Base-by-base conservation (phyloP, 2,113 vertebrate genomes). In the Struthidea cinerea region DNA sequence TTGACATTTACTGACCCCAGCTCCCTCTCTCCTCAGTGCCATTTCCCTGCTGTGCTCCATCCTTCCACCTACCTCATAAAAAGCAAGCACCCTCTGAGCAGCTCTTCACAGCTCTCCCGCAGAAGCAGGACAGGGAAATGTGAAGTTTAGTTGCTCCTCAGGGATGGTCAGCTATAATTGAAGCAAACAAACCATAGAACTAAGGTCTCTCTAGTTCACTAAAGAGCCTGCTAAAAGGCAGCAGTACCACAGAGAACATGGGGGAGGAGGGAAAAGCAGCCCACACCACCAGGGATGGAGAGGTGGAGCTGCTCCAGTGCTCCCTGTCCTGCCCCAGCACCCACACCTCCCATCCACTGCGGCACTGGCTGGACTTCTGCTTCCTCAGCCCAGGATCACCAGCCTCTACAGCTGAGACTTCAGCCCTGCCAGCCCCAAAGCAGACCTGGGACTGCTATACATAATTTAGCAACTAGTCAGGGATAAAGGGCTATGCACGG, bases 141-240 rank as follows among this genome's bases (percentile, higher is more conserved):
- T 1, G 9, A 32, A 27, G 78, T 73, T 83, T 71, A 78, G 87
- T 39, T 56, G 79, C 81, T 94, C 93, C 88, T 92, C 32, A 2
- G 95, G 71, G 81, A 91, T 2, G 33, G 76, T 17, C 81, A 84
- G 61, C 77, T 96, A 50, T 55, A 94, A 94, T 10, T 56, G 70
- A 95, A 91, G 80, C 74, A 95, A 96, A 96, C 83, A 84, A 91
- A 84, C 77, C 67, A 23, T 7, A 69, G 83, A 78, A 81, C 50
- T 33, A 26, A 87, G 67, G 79, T 56, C 67, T 82, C 69, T 37
- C 52, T 55, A 44, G 77, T 49, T 92, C 49, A 65, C 75, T 83
- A 7, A 85, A 82, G 60, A 53, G 46, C 32, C 50, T 77, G 56
- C 37, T 67, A 46, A 73, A 90, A 92, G 44, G 57, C 74, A 77